phyloP scores from a whole-genome alignment of 1,140 invertebrate genomes.

The Sinonovacula constricta region DNA sequence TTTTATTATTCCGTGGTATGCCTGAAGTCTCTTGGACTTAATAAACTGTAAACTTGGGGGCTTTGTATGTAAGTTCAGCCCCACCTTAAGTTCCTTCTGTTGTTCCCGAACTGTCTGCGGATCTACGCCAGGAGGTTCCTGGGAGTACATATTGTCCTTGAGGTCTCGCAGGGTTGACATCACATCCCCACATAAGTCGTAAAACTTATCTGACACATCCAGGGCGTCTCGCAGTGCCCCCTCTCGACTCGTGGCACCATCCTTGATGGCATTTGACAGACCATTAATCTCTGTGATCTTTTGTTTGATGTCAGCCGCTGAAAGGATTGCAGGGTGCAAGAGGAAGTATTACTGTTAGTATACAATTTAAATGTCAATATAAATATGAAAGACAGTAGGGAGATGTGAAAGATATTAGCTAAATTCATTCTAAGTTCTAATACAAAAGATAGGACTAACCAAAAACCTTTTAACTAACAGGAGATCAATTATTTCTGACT shows the following conservation, averaged over 20 bases:
- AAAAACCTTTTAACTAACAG: too few species aligned
- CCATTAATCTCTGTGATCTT: slow-evolving; percentile 95
- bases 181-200: slow-evolving; percentile 93
- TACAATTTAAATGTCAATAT: too few species aligned
- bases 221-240: slow-evolving; percentile 91
- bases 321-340: too few species aligned
- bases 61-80: slow-evolving; percentile 1
- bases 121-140: slow-evolving; percentile 93
- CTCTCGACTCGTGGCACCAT: slow-evolving; percentile 88
- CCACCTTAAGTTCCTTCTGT: slow-evolving; percentile 89
- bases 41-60: too few species aligned
- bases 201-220: slow-evolving; percentile 93
- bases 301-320: slow-evolving; percentile 88
- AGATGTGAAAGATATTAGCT: too few species aligned
- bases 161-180: slow-evolving; percentile 93
- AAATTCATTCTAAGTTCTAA: too few species aligned
- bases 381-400: too few species aligned
- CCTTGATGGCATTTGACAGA: slow-evolving; percentile 94
- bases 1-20: too few species aligned
- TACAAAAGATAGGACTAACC: too few species aligned
- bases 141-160: slow-evolving; percentile 91
- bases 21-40: too few species aligned
- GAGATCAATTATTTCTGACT: too few species aligned
- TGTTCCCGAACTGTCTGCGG: slow-evolving; percentile 90
- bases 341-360: too few species aligned